Evolutionary conservation across 2,888 invertebrate genomes (phyloP), one percentile per base, ranked within the genome.

Genomic region (Eueremaeus valkanovi): DNA sequence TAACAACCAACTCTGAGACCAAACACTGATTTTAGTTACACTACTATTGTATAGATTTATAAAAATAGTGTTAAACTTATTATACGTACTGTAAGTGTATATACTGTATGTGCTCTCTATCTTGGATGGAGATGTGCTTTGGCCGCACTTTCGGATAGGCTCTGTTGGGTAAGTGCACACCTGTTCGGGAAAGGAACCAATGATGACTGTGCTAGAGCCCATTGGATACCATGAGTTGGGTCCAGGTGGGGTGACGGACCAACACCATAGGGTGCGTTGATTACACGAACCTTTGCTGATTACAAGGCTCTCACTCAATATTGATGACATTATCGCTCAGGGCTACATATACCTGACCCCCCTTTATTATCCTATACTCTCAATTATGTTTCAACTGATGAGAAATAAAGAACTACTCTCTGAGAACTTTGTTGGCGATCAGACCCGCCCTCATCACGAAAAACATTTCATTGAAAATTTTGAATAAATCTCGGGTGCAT

Each of bases 301-400:
- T 63, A 63, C 63, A 63, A 63, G 63, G 63, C 33, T 63, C n/a
- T 63, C 63, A 63, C 63, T 63, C 63, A 63, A 63, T 63, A 63
- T 63, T 63, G 63, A 63, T 63, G 63, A 33, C 63, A 63, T 63
- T 63, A 63, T 63, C n/a, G 63, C 63, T 33, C 11, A 11, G n/a
- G 27, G 63, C 63, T 33, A 63, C 31, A 18, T 63, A 16, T 33
- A 18, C 6, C 63, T 27, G 63, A 33, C 63, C 33, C 27, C 63
- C 63, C 63, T 63, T 63, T 63, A 63, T 63, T 63, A 63, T 63
- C 63, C 33, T 63, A 63, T 63, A 18, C 33, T 63, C 63, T 63
- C 63, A 63, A 63, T 63, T 63, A 63, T 63, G 11, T 63, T 29
- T 18, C 63, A 63, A 33, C 63, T 63, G 33, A 63, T 63, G 63